Percentiles rank a stretch among this genome's conserved stretches.
Evolutionary conservation across 2,888 invertebrate species (phyloP).

Genomic region (Acleris sparsana): DNA sequence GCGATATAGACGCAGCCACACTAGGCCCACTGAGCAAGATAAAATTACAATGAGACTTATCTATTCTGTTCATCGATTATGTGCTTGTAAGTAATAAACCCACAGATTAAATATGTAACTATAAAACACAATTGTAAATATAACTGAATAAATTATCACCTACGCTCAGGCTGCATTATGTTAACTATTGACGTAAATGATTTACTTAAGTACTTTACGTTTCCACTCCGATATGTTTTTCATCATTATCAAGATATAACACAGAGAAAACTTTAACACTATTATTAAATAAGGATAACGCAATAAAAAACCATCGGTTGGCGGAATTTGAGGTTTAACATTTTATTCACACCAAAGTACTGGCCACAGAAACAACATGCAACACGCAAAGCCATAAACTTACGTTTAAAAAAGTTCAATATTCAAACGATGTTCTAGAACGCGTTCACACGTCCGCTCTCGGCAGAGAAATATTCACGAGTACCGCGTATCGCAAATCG

Average conservation of each 20-base stretch:
- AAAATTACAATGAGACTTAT: background rate
- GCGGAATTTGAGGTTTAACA: no score
- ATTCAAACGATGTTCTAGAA: background rate
- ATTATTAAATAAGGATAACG: slow-evolving; percentile 22
- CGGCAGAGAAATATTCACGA: slow-evolving; percentile 1
- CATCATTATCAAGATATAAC: background rate
- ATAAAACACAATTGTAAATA: slow-evolving; percentile 6
- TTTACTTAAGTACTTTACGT: slow-evolving; percentile 5
- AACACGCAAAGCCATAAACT: slow-evolving; percentile 13
- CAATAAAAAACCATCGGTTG: background rate
- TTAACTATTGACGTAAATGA: slow-evolving; percentile 8
- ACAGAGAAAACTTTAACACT: background rate
- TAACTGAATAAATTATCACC: slow-evolving; percentile 26
- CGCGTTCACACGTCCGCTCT: slow-evolving; percentile 13
- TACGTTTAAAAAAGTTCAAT: background rate
- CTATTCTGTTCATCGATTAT: background rate
- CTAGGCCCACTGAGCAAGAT: no score
- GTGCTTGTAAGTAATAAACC: slow-evolving; percentile 6
- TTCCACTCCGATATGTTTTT: slow-evolving; percentile 19
- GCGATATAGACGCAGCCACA: no score
- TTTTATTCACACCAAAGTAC: background rate
- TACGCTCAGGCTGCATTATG: slow-evolving; percentile 5
- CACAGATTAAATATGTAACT: slow-evolving; percentile 15
- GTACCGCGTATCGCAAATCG: background rate
- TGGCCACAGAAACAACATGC: background rate